These are phyloP conservation scores for Paradoxurus hermaphroditus DNA, from an alignment of 2,113 vertebrate genomes.

Conservation along the genomic window DNA sequence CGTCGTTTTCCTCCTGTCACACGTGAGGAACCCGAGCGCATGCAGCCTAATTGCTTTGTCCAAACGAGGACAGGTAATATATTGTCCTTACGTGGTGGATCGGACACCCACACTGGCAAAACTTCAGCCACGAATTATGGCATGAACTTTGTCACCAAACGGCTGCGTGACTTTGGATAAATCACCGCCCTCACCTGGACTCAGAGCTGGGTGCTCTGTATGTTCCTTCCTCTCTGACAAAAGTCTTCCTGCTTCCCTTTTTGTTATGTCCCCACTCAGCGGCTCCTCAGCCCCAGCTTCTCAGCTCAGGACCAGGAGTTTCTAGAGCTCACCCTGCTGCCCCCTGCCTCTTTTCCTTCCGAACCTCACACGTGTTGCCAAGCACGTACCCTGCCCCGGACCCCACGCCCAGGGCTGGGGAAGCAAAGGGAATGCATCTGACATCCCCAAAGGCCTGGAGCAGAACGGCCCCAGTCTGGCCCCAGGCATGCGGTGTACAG, in stretches of 20 bases:
- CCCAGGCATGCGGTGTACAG: accelerated
- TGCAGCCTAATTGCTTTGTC: neutral
- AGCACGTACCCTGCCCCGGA: too few species aligned
- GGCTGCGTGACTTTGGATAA: neutral
- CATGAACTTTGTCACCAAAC: neutral
- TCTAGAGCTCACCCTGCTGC: neutral
- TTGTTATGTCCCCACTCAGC: neutral
- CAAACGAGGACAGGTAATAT: neutral
- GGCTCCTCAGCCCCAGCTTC: neutral
- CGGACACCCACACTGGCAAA: neutral
- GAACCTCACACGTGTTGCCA: neutral
- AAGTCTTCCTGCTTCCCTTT: neutral
- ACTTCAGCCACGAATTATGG: neutral
- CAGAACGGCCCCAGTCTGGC: too few species aligned
- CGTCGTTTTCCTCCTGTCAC: neutral
- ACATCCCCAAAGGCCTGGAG: too few species aligned
- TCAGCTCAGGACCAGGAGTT: neutral
- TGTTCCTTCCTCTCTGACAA: neutral
- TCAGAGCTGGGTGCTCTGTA: neutral
- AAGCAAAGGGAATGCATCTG: too few species aligned
- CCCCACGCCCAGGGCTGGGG: neutral
- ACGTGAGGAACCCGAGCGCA: neutral
- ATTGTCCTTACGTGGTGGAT: neutral
- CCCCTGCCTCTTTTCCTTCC: neutral
- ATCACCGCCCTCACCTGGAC: neutral